phyloP scores from a whole-genome alignment of 2,888 invertebrate species.

The Sminthurides aquaticus region DNA sequence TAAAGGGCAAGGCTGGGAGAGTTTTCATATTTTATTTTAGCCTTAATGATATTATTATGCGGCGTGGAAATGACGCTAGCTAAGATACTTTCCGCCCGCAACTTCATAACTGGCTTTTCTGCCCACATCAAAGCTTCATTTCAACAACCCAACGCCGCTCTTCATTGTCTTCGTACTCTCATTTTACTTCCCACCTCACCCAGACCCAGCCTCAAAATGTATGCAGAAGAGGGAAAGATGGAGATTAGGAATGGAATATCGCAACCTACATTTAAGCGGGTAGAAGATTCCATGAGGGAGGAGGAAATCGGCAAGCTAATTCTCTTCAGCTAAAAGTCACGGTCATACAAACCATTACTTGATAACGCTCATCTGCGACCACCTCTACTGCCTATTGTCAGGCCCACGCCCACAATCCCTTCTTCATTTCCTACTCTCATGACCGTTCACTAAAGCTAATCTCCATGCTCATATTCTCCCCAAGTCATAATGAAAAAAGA shows the following conservation, averaged over 20 bases:
- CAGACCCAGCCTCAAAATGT: no score
- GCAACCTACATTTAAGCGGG: no score
- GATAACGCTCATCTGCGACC: background rate
- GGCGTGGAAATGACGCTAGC: background rate
- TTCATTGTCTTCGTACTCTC: no score
- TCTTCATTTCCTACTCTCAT: background rate
- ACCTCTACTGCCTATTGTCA: background rate
- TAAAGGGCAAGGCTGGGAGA: background rate
- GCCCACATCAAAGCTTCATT: no score
- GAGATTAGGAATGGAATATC: no score
- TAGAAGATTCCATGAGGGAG: background rate
- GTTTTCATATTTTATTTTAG: background rate
- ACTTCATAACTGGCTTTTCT: no score
- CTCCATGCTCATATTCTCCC: no score
- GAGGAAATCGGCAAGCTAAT: slow-evolving; percentile 1
- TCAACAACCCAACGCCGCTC: no score
- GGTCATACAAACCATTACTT: background rate
- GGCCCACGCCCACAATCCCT: background rate
- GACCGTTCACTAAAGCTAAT: background rate
- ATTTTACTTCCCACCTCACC: no score
- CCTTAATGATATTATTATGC: background rate
- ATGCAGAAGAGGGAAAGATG: no score
- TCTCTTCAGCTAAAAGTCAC: background rate
- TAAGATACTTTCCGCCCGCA: background rate
- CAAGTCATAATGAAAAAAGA: no score